phyloP scores from a whole-genome alignment of 1,140 invertebrate species.

The Pseudomyrmex pallidus region DNA sequence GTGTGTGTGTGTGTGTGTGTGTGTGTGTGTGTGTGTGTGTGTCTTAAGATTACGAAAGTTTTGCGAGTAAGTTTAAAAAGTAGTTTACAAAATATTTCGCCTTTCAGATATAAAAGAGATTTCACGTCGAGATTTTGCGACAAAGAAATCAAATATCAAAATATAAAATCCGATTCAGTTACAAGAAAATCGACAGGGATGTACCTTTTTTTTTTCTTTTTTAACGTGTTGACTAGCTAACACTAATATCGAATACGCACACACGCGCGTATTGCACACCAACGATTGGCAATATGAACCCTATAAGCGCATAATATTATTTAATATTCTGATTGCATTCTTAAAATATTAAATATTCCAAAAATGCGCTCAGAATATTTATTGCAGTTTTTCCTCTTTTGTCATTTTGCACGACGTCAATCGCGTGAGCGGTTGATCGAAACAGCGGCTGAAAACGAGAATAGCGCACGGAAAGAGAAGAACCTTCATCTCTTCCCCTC shows the following conservation, averaged over 20 bases:
- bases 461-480: too few species aligned
- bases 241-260: constrained; percentile 63
- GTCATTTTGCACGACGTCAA: too few species aligned
- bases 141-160: background rate
- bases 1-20: background rate
- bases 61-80: constrained; percentile 11
- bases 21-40: background rate
- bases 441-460: too few species aligned
- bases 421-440: too few species aligned
- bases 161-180: constrained; percentile 56
- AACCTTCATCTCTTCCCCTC: too few species aligned
- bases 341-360: too few species aligned
- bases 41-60: constrained; percentile 16
- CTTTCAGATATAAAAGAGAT: constrained; percentile 20
- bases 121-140: background rate
- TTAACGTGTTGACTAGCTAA: constrained; percentile 73
- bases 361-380: too few species aligned
- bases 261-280: constrained; percentile 23
- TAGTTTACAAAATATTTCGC: constrained; percentile 24
- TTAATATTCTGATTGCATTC: too few species aligned
- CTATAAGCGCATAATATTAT: too few species aligned
- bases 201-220: background rate
- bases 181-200: constrained; percentile 35
- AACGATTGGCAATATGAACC: too few species aligned
- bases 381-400: too few species aligned